Evolutionary conservation across 2,113 vertebrate genomes (phyloP), one percentile per base, ranked within the genome.

Genomic region (Pseudorectes ferrugineus): DNA sequence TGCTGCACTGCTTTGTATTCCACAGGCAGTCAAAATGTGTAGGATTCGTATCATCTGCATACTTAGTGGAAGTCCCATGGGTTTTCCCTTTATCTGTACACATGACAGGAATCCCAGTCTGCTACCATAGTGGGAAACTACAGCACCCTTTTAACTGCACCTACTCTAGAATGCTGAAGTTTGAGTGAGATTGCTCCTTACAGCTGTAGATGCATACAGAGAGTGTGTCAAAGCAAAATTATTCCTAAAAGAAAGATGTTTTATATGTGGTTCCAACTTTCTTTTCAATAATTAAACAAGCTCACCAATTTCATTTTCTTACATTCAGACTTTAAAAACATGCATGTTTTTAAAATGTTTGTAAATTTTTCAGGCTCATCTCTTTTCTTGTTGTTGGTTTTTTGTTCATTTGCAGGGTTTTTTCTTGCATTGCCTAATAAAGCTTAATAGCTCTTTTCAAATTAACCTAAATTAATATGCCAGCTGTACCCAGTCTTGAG

Each of bases 391-490:
- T 17, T 49, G 38, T 40, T 58, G 49, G 14, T 29, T 46, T 49
- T 71, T 72, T 54, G 18, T 18, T 75, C 67, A n/a, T 59, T 54
- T 52, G 35, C 52, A 26, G 17, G 31, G 11, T 1, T 7, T 75
- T 68, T 55, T 43, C 19, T 48, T 5, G 0, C 33, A 31, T 83
- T 95, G 29, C 78, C 86, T 92, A 93, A 89, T 92, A 94, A 92
- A 96, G 43, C 58, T 74, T 82, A 85, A 91, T 80, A 89, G 74
- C 42, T 89, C 29, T 92, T 95, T 89, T 74, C 63, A 95, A 95
- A 95, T 96, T 94, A 89, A 94, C 91, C 62, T 88, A 95, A 91
- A 94, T 95, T 97, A 95, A 91, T 96, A 94, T 67, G 71, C 93
- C 95, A 96, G 85, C 71, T 96, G 94, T 88, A 95, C 63, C 26